Base-by-base conservation (phyloP, 2,113 vertebrate genomes). In the Pluvialis apricaria region DNA sequence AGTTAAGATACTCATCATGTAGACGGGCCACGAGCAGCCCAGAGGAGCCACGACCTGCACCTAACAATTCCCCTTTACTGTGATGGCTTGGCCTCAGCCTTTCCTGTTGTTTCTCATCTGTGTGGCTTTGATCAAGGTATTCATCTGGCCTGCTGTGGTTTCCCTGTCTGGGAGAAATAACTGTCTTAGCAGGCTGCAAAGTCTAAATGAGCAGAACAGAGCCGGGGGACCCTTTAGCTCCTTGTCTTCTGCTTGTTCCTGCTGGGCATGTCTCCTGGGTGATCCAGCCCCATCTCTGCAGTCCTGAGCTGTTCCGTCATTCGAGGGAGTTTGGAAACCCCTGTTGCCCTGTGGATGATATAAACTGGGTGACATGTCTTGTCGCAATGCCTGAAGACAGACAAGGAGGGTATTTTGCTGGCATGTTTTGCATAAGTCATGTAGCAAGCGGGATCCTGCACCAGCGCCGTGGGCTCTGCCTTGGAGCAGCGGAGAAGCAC, bases 361-460 rank as follows among this genome's bases (percentile, higher is more conserved):
- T 0, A 15, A 79, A 36, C 31, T 20, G 49, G 57, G 14, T 64
- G 36, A 6, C 9, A 0, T 6, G 11, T 34, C 44, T 69, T 3
- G 1, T 47, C 85, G 73, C 44, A 49, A 3, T 38, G 57, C 1
- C 3, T 52, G 77, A 47, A 34, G 66, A 13, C 42, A 18, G 20
- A 19, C 1, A 0, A 42, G 32, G 57, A 20, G 49, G 21, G 15
- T 38, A 1, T 55, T 82, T 58, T 36, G 22, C 28, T 20, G 69
- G 3, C 0, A 0, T 49, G 47, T 64, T 69, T 49, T 34, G 11
- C 31, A 6, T 7, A 2, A 76, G 54, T 54, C 0, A 0, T 2
- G 13, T 24, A 31, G 52, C 22, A 3, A 40, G 64, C 21, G 9
- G 87, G 68, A 52, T 83, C 29, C 81, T 65, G 19, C 54, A 9